A percentile compares a stretch with the other conserved stretches of the same genome.
These are phyloP conservation scores for Amphiprion percula DNA, from an alignment of 2,113 vertebrate species.

Conservation along the genomic window DNA sequence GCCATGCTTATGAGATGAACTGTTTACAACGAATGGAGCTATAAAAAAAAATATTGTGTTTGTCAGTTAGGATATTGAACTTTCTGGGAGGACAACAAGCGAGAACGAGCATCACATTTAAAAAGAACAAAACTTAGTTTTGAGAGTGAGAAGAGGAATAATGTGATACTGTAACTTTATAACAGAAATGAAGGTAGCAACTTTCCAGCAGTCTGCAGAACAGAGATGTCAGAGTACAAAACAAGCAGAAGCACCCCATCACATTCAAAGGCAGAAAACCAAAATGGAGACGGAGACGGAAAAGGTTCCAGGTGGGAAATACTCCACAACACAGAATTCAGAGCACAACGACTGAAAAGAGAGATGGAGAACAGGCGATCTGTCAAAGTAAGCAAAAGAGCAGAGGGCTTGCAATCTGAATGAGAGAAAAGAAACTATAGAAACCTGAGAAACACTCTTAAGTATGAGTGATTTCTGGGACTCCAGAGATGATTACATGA, in stretches of 20 bases:
- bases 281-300: slow-evolving; percentile 30
- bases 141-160: background rate
- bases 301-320: slow-evolving; percentile 55
- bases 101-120: background rate
- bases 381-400: slow-evolving; percentile 56
- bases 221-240: slow-evolving; percentile 47
- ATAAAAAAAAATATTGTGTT: background rate
- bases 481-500: slow-evolving; percentile 69
- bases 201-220: slow-evolving; percentile 35
- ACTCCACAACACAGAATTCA: slow-evolving; percentile 39
- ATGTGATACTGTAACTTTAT: slow-evolving; percentile 3
- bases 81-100: background rate
- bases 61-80: slow-evolving; percentile 10
- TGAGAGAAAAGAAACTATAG: slow-evolving; percentile 35
- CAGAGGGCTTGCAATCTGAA: slow-evolving; percentile 22
- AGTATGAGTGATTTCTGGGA: slow-evolving; percentile 64
- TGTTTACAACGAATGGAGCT: background rate
- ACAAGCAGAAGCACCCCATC: slow-evolving; percentile 48
- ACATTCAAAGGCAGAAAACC: slow-evolving; percentile 28
- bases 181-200: slow-evolving; percentile 22
- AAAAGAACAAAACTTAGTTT: slow-evolving; percentile 5
- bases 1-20: background rate
- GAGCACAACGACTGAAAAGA: slow-evolving; percentile 51
- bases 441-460: slow-evolving; percentile 57
- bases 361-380: slow-evolving; percentile 46